These are phyloP conservation scores for Zoanthus solanderi DNA, from an alignment of 92 coral and sea anemone species.

Conservation along the genomic window DNA sequence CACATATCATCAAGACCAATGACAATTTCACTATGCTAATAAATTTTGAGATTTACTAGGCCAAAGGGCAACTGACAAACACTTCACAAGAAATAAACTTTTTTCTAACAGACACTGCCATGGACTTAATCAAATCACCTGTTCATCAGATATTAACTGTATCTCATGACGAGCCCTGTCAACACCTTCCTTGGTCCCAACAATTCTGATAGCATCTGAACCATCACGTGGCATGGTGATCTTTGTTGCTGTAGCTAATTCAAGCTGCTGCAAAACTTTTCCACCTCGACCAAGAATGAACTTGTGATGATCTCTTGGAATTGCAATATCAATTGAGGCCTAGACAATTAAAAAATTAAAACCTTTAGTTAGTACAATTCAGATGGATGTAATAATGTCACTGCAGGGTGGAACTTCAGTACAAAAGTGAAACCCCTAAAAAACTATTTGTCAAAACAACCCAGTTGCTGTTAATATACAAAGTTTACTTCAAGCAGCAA, in stretches of 20 bases:
- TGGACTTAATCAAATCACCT: conserved; percentile 61
- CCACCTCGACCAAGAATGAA: conserved; percentile 98
- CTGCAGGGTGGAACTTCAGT: too few species aligned
- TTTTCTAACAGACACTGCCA: background rate
- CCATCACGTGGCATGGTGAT: conserved; percentile 97
- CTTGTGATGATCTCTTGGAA: conserved; percentile 95
- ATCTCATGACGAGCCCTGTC: conserved; percentile 97
- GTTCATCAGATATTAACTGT: conserved; percentile 90
- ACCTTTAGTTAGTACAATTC: background rate
- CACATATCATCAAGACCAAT: too few species aligned
- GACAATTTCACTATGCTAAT: too few species aligned
- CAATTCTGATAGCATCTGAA: conserved; percentile 83
- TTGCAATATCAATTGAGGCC: conserved; percentile 85
- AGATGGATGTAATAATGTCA: too few species aligned
- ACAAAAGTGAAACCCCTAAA: too few species aligned
- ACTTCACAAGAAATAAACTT: background rate
- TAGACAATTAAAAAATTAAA: conserved; percentile 14
- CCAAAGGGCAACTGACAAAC: background rate
- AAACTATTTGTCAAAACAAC: too few species aligned
- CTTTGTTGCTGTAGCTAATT: conserved; percentile 88
- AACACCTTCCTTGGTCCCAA: conserved; percentile 96
- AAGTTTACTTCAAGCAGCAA: too few species aligned
- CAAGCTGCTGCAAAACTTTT: conserved; percentile 88
- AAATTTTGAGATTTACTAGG: background rate
- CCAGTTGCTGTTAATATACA: too few species aligned